A percentile compares a stretch with the other conserved stretches of the same genome.
These are phyloP conservation scores for Leistus spinibarbis DNA, from an alignment of 2,888 invertebrate species.

Conservation along the genomic window DNA sequence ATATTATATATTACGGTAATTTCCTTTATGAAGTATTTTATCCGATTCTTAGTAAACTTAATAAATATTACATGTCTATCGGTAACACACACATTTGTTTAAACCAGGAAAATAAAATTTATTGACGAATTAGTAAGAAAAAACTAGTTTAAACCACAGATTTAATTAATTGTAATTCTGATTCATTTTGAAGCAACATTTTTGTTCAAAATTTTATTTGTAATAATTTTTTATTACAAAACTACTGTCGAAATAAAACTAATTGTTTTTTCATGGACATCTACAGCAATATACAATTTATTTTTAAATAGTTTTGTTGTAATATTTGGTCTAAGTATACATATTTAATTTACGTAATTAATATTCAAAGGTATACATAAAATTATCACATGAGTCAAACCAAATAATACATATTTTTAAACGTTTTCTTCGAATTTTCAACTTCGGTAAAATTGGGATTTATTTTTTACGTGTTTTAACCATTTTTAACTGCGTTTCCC, in stretches of 20 bases:
- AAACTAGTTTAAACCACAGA: no score
- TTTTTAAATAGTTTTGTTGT: neutral
- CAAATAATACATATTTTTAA: no score
- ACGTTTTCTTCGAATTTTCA: no score
- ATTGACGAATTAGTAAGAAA: no score
- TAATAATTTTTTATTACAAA: neutral
- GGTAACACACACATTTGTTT: neutral
- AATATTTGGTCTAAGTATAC: neutral
- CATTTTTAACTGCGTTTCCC: no score
- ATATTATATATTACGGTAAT: neutral
- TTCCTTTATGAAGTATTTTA: neutral
- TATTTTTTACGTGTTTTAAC: no score
- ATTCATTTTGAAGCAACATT: no score
- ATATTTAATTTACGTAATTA: neutral
- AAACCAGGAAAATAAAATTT: neutral
- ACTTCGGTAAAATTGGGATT: no score
- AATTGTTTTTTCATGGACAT: neutral
- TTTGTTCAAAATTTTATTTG: no score
- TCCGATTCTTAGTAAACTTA: neutral
- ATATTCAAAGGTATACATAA: neutral
- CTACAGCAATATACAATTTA: neutral
- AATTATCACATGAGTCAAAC: neutral
- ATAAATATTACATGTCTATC: neutral
- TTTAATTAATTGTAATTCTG: no score
- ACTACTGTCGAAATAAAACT: neutral